phyloP scores from a whole-genome alignment of 2,888 invertebrate genomes.

The Parascotia fuliginaria region DNA sequence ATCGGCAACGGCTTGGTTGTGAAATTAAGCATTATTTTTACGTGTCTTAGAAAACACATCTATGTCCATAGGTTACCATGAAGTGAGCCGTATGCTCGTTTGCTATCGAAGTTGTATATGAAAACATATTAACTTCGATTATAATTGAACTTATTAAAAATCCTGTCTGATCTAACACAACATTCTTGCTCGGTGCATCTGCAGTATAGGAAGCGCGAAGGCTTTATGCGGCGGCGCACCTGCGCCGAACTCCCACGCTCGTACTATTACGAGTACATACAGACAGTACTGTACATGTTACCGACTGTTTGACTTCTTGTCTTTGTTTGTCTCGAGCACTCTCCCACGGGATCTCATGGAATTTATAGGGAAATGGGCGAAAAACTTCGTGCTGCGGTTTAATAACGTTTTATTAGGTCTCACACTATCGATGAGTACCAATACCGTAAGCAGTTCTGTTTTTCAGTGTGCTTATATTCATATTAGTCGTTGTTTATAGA shows the following conservation, averaged over 20 bases:
- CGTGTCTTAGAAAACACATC: too few species aligned
- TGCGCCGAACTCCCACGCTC: slow-evolving; percentile 80
- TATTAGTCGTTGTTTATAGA: too few species aligned
- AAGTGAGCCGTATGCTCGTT: too few species aligned
- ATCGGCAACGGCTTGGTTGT: too few species aligned
- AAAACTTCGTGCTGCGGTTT: slow-evolving; percentile 2
- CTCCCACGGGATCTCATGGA: slow-evolving; percentile 6
- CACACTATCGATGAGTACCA: not conserved
- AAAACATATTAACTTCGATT: too few species aligned
- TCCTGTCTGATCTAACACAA: slow-evolving; percentile 7
- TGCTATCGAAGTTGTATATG: too few species aligned
- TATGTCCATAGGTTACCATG: too few species aligned
- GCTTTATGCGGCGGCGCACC: slow-evolving; percentile 65
- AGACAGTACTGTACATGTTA: slow-evolving; percentile 12
- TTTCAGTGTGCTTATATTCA: too few species aligned
- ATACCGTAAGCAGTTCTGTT: slow-evolving; percentile 14
- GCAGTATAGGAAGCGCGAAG: slow-evolving; percentile 68
- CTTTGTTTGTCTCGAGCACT: slow-evolving; percentile 19
- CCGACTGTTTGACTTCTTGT: slow-evolving; percentile 13
- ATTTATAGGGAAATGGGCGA: slow-evolving; percentile 8
- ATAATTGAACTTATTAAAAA: not conserved
- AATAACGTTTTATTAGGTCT: not conserved
- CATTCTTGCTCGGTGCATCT: slow-evolving; percentile 68
- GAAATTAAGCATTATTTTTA: too few species aligned
- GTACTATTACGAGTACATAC: slow-evolving; percentile 43